Evolutionary conservation across 2,888 invertebrate species (phyloP).

Genomic region (Lasioglossum marginatum): DNA sequence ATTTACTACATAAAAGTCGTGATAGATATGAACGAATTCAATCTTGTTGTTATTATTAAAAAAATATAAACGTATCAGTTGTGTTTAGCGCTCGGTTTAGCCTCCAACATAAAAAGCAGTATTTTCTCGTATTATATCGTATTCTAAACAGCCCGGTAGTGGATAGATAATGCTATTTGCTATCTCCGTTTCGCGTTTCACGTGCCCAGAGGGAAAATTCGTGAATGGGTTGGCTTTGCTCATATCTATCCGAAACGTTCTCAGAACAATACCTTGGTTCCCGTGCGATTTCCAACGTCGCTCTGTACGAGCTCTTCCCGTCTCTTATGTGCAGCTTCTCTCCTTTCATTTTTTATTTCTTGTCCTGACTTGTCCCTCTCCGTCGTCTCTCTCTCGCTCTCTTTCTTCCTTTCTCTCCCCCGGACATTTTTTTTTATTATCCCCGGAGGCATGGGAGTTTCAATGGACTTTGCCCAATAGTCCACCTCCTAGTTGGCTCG

Average conservation of each 20-base stretch:
- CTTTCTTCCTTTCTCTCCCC: slow-evolving; percentile 24
- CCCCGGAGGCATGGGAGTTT: slow-evolving; percentile 74
- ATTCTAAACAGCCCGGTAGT: background rate
- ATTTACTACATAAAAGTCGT: background rate
- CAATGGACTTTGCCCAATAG: slow-evolving; percentile 81
- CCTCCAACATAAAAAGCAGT: background rate
- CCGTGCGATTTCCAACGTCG: slow-evolving; percentile 37
- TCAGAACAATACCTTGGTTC: slow-evolving; percentile 43
- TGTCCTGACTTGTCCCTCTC: background rate
- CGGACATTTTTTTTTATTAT: slow-evolving; percentile 73
- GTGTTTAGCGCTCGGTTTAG: background rate
- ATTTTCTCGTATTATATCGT: background rate
- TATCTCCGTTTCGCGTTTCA: background rate
- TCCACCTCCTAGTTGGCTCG: slow-evolving; percentile 74
- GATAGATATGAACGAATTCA: background rate
- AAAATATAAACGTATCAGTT: background rate
- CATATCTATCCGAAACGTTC: slow-evolving; percentile 34
- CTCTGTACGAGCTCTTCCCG: slow-evolving; percentile 24
- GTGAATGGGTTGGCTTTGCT: slow-evolving; percentile 19
- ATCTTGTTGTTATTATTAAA: background rate
- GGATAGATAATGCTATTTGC: background rate
- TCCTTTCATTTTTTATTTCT: slow-evolving; percentile 34
- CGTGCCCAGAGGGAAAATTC: slow-evolving; percentile 27
- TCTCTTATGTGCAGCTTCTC: slow-evolving; percentile 17
- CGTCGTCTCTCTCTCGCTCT: background rate